Base-by-base conservation (phyloP, 2,113 vertebrate species). In the Pseudorectes ferrugineus region DNA sequence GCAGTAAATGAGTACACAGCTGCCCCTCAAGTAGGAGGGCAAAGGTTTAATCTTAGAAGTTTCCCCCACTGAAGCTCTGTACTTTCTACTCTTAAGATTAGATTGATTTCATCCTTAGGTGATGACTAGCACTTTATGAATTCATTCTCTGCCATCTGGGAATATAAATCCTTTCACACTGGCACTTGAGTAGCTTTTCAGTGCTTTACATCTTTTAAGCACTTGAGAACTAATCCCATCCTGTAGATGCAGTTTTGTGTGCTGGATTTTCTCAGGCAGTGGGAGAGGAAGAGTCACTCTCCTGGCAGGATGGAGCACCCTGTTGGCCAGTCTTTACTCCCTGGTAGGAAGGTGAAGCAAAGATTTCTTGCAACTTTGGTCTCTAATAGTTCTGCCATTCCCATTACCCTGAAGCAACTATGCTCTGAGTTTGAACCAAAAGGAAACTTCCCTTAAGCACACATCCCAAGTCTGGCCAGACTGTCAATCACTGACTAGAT, bases 121-220 rank as follows among this genome's bases (percentile, higher is more conserved):
- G 48, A 71, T 71, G 51, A 81, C 57, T 74, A 67, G 62, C 54
- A 81, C 36, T 89, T 89, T 42, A 78, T 45, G 51, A 87, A 75
- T 51, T 91, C 77, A 62, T 89, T 89, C 70, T 79, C 70, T 93
- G 62, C 58, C 70, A 66, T 70, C 74, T 73, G 93, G 71, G 66
- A 89, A 70, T 74, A 85, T 20, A 91, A 94, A 91, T 82, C 81
- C 87, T 88, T 91, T 94, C 61, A 75, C 77, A 61, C 14, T 46
- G 70, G 54, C 42, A 76, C 74, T 82, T 82, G 73, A 89, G 81
- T 38, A 82, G 66, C 54, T 95, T 94, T 94, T 54, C 81, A 67
- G 73, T 54, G 38, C 48, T 78, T 89, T 89, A 85, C 19, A 7
- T 72, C 79, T 88, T 82, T 59, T 36, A 59, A 78, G 70, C 24